Percentiles rank a stretch among this genome's conserved stretches.
These are phyloP conservation scores for Drosophila robusta DNA, from an alignment of 2,888 invertebrate species.

Conservation along the genomic window DNA sequence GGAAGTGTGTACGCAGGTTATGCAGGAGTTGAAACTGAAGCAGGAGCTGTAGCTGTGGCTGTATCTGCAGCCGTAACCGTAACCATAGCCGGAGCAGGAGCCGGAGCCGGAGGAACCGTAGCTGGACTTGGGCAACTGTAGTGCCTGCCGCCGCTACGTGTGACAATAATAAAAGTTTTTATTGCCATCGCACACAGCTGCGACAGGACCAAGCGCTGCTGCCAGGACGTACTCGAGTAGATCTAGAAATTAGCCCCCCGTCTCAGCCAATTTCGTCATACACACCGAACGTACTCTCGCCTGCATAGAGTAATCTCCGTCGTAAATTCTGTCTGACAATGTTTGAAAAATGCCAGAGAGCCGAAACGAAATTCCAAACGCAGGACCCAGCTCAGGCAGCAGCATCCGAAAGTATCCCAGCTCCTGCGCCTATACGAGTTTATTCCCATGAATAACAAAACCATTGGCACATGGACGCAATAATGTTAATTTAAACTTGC, in stretches of 20 bases:
- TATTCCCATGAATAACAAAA: not conserved
- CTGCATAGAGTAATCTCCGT: slow-evolving; percentile 43
- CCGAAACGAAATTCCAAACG: slow-evolving; percentile 32
- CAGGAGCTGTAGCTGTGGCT: slow-evolving; percentile 8
- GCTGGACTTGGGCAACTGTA: slow-evolving; percentile 45
- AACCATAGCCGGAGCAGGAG: slow-evolving; percentile 16
- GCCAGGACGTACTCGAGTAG: slow-evolving; percentile 32
- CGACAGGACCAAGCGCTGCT: slow-evolving; percentile 32
- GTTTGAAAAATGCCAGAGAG: slow-evolving; percentile 48
- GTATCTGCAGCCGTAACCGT: not conserved
- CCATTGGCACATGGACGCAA: too few species aligned
- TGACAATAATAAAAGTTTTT: slow-evolving; percentile 83
- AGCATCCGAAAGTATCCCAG: not conserved
- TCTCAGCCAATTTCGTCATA: slow-evolving; percentile 60
- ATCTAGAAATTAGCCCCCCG: slow-evolving; percentile 69
- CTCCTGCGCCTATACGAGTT: not conserved
- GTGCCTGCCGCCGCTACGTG: slow-evolving; percentile 64
- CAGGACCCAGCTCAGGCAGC: not conserved
- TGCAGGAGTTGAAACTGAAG: slow-evolving; percentile 44
- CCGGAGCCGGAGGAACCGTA: slow-evolving; percentile 9
- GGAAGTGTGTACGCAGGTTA: slow-evolving; percentile 79
- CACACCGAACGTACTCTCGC: slow-evolving; percentile 14
- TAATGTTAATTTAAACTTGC: too few species aligned
- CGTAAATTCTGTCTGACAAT: slow-evolving; percentile 59
- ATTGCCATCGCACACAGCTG: slow-evolving; percentile 77